phyloP scores from a whole-genome alignment of 64 coral and sea anemone species.

The Astreopora myriophthalma region DNA sequence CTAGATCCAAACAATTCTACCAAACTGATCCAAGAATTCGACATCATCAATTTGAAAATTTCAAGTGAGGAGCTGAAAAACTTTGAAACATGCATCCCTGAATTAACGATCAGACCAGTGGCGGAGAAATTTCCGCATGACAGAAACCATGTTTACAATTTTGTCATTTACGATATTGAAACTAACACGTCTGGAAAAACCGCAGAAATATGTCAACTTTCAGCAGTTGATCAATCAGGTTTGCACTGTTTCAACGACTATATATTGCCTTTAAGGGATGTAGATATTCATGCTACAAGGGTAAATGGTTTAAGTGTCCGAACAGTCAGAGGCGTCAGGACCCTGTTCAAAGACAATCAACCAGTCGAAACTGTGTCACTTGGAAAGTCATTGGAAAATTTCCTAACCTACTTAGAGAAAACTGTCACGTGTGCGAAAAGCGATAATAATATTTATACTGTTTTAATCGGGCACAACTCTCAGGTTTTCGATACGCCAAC shows the following conservation, averaged over 20 bases:
- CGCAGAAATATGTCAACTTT: conserved; percentile 66
- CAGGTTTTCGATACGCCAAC: conserved; percentile 22
- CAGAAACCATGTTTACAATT: conserved; percentile 38
- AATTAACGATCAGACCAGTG: conserved; percentile 55
- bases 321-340: neutral
- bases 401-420: conserved; percentile 18
- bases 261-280: neutral
- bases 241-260: neutral
- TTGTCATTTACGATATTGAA: conserved; percentile 70
- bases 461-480: conserved; percentile 28
- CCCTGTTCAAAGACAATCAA: conserved; percentile 27
- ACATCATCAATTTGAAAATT: neutral
- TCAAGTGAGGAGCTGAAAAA: conserved; percentile 48
- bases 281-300: conserved; percentile 38
- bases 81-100: conserved; percentile 53
- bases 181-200: conserved; percentile 60
- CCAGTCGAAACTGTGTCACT: neutral
- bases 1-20: neutral
- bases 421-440: neutral
- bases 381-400: conserved; percentile 20
- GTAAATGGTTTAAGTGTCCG: conserved; percentile 40
- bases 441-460: neutral
- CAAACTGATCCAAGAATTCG: neutral
- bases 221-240: conserved; percentile 50
- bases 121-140: conserved; percentile 28